Percentiles rank a stretch among this genome's conserved stretches.
phyloP scores from a whole-genome alignment of 2,888 invertebrate species.

The Apotomis capreana region DNA sequence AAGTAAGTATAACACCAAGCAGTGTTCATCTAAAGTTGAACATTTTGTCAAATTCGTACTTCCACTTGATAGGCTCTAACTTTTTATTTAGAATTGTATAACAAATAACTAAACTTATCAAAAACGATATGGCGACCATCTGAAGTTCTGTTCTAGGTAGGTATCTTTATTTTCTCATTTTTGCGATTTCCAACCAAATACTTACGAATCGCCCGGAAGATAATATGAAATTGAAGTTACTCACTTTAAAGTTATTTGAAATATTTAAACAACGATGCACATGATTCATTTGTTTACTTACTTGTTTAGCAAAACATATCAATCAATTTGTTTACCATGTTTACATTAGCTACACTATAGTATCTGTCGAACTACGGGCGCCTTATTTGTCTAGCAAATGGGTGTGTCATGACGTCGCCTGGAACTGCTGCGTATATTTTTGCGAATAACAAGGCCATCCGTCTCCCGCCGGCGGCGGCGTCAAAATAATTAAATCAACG shows the following conservation, averaged over 20 bases:
- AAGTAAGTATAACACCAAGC: no score
- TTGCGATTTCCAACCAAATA: no score
- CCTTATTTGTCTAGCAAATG: slow-evolving; percentile 75
- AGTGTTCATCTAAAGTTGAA: no score
- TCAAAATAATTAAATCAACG: slow-evolving; percentile 46
- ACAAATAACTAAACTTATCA: no score
- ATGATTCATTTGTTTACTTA: slow-evolving; percentile 25
- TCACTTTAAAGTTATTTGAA: background rate
- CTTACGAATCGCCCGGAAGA: no score
- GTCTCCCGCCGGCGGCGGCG: slow-evolving; percentile 53
- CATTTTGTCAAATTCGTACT: no score
- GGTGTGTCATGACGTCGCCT: slow-evolving; percentile 79
- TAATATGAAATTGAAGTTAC: background rate
- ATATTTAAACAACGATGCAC: no score
- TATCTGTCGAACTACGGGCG: slow-evolving; percentile 59
- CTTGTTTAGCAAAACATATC: slow-evolving; percentile 13
- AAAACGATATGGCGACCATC: no score
- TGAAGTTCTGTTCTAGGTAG: no score
- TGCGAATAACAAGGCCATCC: slow-evolving; percentile 66
- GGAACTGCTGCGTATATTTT: slow-evolving; percentile 75
- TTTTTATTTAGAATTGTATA: no score
- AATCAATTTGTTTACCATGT: slow-evolving; percentile 38
- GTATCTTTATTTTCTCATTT: no score
- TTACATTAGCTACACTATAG: slow-evolving; percentile 49
- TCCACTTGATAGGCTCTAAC: no score